These are phyloP conservation scores for Pollenia amentaria DNA, from an alignment of 2,888 invertebrate species.

Conservation along the genomic window DNA sequence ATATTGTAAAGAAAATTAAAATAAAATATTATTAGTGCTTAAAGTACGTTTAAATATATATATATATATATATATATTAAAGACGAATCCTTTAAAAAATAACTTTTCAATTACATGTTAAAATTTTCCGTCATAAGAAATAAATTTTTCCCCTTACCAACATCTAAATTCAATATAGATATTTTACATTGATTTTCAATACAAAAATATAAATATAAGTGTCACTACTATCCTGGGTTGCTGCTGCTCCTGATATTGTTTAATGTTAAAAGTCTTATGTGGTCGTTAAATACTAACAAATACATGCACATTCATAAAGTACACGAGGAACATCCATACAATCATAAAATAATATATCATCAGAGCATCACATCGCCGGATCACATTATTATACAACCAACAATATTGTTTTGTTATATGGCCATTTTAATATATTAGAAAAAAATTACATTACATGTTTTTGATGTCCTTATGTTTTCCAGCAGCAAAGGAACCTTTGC, in stretches of 20 bases:
- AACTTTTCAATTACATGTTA: no score
- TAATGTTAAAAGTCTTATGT: conserved; percentile 73
- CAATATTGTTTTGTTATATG: conserved; percentile 61
- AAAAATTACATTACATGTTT: conserved; percentile 58
- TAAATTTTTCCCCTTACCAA: neutral
- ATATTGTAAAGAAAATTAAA: no score
- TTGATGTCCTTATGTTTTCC: conserved; percentile 62
- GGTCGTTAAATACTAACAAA: conserved; percentile 15
- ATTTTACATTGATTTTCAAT: conserved; percentile 49
- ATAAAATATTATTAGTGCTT: no score
- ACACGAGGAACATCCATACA: neutral
- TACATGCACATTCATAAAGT: neutral
- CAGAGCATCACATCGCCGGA: conserved; percentile 56
- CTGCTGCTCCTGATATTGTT: conserved; percentile 27
- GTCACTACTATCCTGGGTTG: conserved; percentile 30
- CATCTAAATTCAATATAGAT: conserved; percentile 22
- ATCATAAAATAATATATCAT: conserved; percentile 54
- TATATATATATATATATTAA: no score
- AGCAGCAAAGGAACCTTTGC: neutral
- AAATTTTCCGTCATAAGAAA: conserved; percentile 2
- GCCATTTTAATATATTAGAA: conserved; percentile 64
- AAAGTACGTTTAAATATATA: no score
- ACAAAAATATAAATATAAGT: conserved; percentile 32
- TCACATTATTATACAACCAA: conserved; percentile 62
- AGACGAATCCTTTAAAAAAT: no score